Conservation (phyloP, 1,140 invertebrate genomes). For the Aphelenchoides avenae region DNA sequence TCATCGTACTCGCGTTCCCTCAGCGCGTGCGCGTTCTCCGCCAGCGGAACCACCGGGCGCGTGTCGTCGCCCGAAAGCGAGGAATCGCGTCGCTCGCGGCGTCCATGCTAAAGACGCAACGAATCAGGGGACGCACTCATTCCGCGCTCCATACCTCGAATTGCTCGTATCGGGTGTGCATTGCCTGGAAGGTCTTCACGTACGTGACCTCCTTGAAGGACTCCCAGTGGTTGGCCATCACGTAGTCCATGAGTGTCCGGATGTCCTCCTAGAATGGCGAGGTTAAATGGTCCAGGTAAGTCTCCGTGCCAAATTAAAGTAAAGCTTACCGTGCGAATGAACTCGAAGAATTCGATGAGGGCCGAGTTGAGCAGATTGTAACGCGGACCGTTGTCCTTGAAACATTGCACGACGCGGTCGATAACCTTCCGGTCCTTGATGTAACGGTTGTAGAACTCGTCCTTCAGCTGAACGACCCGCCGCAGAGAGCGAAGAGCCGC, state of each 20-base stretch:
- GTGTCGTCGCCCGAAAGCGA: background rate
- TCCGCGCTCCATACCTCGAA: no score
- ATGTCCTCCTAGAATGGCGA: slow-evolving; percentile 50
- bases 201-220: slow-evolving; percentile 41
- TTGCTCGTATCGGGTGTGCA: slow-evolving; percentile 45
- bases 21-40: slow-evolving; percentile 34
- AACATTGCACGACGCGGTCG: slow-evolving; percentile 89
- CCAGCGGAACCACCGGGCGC: no score
- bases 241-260: slow-evolving; percentile 43
- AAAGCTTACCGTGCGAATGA: slow-evolving; percentile 67
- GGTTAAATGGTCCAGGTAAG: background rate
- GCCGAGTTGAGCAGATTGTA: slow-evolving; percentile 98
- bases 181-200: slow-evolving; percentile 47
- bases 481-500: slow-evolving; percentile 88
- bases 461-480: slow-evolving; percentile 92
- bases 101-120: no score
- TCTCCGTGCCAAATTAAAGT: slow-evolving; percentile 2
- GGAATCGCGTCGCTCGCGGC: background rate
- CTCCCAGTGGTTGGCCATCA: slow-evolving; percentile 42
- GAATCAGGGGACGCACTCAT: no score
- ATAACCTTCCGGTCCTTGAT: slow-evolving; percentile 93
- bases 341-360: slow-evolving; percentile 98
- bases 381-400: slow-evolving; percentile 87
- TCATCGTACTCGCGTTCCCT: slow-evolving; percentile 49
- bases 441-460: slow-evolving; percentile 95